Evolutionary conservation across 2,113 vertebrate species (phyloP).

Genomic region (Barnardius zonarius): DNA sequence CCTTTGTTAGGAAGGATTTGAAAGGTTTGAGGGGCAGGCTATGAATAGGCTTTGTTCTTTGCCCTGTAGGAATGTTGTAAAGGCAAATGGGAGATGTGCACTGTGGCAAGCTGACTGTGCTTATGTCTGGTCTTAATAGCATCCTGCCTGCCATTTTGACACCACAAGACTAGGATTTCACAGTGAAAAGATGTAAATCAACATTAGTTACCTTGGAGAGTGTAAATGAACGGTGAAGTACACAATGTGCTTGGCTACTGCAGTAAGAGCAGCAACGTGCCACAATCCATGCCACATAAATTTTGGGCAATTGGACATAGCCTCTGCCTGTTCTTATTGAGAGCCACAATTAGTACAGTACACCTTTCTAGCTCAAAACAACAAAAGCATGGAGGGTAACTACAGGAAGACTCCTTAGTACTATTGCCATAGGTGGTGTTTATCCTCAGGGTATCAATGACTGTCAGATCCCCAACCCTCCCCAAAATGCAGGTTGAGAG

Average conservation of each 20-base stretch:
- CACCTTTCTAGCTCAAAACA: accelerated
- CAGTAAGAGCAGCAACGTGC: neutral
- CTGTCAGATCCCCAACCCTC: neutral
- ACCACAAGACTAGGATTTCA: neutral
- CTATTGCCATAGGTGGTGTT: neutral
- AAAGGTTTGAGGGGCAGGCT: neutral
- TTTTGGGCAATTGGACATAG: neutral
- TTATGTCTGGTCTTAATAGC: neutral
- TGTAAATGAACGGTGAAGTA: neutral
- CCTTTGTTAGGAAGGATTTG: neutral
- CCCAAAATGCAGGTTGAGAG: neutral
- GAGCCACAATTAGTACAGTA: neutral
- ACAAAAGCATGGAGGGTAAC: neutral
- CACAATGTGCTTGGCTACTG: neutral
- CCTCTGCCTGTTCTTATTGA: neutral
- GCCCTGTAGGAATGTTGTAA: neutral
- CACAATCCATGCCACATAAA: neutral
- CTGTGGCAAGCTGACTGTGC: neutral
- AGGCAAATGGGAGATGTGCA: accelerated
- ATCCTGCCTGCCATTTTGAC: neutral
- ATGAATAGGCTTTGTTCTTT: neutral
- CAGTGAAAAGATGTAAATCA: neutral
- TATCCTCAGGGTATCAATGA: accelerated
- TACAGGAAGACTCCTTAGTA: neutral
- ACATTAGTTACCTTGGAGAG: neutral